These are phyloP conservation scores for Euglossa dilemma DNA, from an alignment of 1,140 invertebrate species.

Conservation along the genomic window DNA sequence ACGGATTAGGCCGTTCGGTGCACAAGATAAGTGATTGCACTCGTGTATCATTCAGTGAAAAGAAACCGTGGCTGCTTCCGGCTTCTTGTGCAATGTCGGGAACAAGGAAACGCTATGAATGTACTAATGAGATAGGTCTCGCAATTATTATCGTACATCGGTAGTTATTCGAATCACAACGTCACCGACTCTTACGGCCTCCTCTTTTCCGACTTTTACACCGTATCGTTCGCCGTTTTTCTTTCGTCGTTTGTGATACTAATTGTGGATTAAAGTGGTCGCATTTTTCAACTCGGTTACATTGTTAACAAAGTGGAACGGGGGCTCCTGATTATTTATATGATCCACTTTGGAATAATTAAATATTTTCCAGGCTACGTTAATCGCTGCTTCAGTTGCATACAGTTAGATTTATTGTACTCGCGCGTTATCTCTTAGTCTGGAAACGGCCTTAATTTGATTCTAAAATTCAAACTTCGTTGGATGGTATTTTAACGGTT, in stretches of 20 bases:
- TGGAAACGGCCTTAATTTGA: no score
- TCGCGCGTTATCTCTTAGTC: neutral
- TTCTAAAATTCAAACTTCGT: no score
- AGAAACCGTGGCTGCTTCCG: slow-evolving; percentile 53
- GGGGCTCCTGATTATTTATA: neutral
- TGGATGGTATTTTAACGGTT: no score
- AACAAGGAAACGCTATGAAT: slow-evolving; percentile 55
- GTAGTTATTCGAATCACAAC: neutral
- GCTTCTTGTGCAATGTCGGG: slow-evolving; percentile 52
- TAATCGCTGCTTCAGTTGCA: neutral
- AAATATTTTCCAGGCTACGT: neutral
- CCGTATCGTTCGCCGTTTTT: neutral
- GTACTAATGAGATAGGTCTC: slow-evolving; percentile 41
- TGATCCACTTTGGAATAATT: neutral
- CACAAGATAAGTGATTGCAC: slow-evolving; percentile 50
- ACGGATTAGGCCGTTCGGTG: slow-evolving; percentile 15
- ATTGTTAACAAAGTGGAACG: slow-evolving; percentile 15
- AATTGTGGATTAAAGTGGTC: neutral
- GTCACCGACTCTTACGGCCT: neutral
- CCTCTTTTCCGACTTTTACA: neutral
- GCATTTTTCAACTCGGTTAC: slow-evolving; percentile 10
- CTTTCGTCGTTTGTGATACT: neutral
- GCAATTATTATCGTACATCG: slow-evolving; percentile 30
- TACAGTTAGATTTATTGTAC: neutral
- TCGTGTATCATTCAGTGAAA: slow-evolving; percentile 52